Evolutionary conservation across 2,888 invertebrate species (phyloP), one percentile per base, ranked within the genome.

Genomic region (Acronicta leporina): DNA sequence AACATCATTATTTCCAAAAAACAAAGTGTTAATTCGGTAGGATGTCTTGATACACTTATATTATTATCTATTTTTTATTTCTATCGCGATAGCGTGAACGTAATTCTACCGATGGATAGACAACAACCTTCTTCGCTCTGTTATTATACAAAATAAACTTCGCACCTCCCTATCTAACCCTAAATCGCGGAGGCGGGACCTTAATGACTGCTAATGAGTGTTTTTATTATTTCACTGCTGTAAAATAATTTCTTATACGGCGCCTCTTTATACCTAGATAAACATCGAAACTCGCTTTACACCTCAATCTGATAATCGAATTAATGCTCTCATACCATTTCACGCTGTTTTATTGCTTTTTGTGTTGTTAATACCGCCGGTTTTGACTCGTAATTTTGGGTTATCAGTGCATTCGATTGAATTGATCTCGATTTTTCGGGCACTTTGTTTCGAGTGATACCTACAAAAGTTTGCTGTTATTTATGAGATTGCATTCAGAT

Each of bases 291-390:
- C 92, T 87, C 93, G 93, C 93, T 94, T 94, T 92, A 87, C 94
- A 94, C 94, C 92, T 94, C 91, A 77, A 94, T 94, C 94, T 94
- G 94, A 94, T 94, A 94, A 94, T 93, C 93, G 93, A 92, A 93
- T 94, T 94, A 93, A 92, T 91, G 85, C 92, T 92, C 92, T 92
- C 86, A 81, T 91, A 92, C 87, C 89, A 92, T 93, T 94, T 94
- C 92, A 93, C 92, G 92, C 90, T 88, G 88, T 86, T 94, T 94
- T 94, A 93, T 94, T 88, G 89, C 92, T 89, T 90, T 92, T 89
- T 91, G 88, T 91, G 86, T 81, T 86, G 88, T 87, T 92, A 92
- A 93, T 92, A 86, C 83, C 64, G 73, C 79, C 77, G 90, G 89
- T 87, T 92, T 88, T 79, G 87, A 87, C 81, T 86, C 82, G 92